Percentiles rank a stretch among this genome's conserved stretches.
phyloP scores from a whole-genome alignment of 2,113 vertebrate genomes.

The Hippocampus comes region DNA sequence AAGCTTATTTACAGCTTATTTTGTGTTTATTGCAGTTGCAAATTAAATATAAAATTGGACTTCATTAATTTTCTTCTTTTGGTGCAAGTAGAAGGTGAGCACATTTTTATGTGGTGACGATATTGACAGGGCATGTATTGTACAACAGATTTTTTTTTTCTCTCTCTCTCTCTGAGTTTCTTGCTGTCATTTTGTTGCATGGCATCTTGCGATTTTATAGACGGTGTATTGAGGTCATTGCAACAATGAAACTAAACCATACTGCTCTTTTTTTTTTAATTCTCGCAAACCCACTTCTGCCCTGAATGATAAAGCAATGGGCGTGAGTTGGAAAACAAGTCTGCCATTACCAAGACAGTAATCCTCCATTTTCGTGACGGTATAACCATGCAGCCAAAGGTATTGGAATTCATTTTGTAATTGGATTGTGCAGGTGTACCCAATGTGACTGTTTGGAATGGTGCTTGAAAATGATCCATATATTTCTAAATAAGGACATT shows the following conservation, averaged over 20 bases:
- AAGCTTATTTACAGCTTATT: constrained; percentile 81
- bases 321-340: neutral
- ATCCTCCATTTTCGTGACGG: neutral
- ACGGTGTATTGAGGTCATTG: neutral
- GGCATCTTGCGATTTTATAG: neutral
- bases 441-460: neutral
- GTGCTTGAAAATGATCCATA: neutral
- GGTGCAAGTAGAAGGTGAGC: constrained; percentile 52
- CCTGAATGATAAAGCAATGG: neutral
- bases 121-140: constrained; percentile 55
- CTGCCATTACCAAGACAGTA: neutral
- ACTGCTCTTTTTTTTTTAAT: neutral
- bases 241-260: neutral
- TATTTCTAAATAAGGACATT: neutral
- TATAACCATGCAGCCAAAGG: neutral
- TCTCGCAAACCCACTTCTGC: neutral
- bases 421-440: constrained; percentile 2
- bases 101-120: constrained; percentile 65
- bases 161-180: constrained; percentile 9
- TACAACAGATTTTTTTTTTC: constrained; percentile 66
- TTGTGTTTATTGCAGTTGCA: constrained; percentile 78
- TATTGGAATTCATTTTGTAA: neutral
- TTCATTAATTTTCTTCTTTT: constrained; percentile 76
- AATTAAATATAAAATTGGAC: constrained; percentile 79
- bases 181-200: constrained; percentile 39